Percentiles rank a stretch among this genome's conserved stretches.
Evolutionary conservation across 2,113 vertebrate species (phyloP).

Genomic region (Ophthalmolycus amberensis): DNA sequence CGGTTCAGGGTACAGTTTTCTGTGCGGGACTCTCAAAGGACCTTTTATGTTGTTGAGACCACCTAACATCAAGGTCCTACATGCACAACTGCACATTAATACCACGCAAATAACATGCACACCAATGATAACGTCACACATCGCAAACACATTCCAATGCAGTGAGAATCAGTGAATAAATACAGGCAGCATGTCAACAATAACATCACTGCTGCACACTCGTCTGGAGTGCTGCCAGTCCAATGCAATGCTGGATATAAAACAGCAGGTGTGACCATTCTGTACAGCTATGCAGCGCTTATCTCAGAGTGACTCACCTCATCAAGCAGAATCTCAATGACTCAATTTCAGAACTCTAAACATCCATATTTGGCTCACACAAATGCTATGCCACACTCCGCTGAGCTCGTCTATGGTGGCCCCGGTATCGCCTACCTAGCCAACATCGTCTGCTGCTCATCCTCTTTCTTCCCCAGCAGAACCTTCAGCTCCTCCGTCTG

Average conservation of each 20-base stretch:
- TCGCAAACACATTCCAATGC: conserved; percentile 44
- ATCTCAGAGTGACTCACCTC: conserved; percentile 48
- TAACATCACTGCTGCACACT: background rate
- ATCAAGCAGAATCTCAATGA: conserved; percentile 10
- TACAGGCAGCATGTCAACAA: conserved; percentile 13
- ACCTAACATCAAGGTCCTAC: background rate
- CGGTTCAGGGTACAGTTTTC: background rate
- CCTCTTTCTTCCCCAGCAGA: conserved; percentile 95
- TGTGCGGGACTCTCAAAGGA: background rate
- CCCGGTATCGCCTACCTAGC: conserved; percentile 83
- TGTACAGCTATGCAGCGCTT: conserved; percentile 31
- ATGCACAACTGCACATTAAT: conserved; percentile 2
- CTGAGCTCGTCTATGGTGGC: background rate
- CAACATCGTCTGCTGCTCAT: conserved; percentile 93
- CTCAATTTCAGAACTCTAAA: background rate
- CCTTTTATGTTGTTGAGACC: background rate
- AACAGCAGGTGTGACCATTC: conserved; percentile 36
- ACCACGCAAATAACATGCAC: background rate
- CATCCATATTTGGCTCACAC: conserved; percentile 23
- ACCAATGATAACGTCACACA: background rate
- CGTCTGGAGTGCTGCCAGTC: conserved; percentile 9
- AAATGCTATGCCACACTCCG: conserved; percentile 7
- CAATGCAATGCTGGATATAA: conserved; percentile 25
- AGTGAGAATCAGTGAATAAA: conserved; percentile 34
- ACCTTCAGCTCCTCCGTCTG: conserved; percentile 94